These are phyloP conservation scores for Bhutanitis thaidina DNA, from an alignment of 2,888 invertebrate species.

Conservation along the genomic window DNA sequence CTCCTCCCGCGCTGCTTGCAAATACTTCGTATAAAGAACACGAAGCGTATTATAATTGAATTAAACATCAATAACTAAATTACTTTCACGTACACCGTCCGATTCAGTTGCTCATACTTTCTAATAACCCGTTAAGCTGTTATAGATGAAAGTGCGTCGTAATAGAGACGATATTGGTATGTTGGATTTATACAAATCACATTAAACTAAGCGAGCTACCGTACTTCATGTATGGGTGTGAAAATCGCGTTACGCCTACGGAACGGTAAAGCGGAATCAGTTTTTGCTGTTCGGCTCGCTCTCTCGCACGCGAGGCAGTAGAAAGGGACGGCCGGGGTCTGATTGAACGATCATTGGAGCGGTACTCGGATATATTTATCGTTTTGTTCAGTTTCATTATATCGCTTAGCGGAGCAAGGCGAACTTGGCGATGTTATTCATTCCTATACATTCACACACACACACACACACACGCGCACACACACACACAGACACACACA, in stretches of 20 bases:
- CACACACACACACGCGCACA: too few relatives aligned
- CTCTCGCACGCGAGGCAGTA: slow-evolving; percentile 19
- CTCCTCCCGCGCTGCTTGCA: too few relatives aligned
- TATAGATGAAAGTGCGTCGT: neutral
- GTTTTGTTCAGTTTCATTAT: slow-evolving; percentile 33
- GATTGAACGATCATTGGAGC: slow-evolving; percentile 31
- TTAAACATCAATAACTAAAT: slow-evolving; percentile 5
- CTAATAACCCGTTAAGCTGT: neutral
- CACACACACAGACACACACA: too few relatives aligned
- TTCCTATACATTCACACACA: slow-evolving; percentile 20
- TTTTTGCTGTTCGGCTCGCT: slow-evolving; percentile 24
- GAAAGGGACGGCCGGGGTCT: slow-evolving; percentile 24
- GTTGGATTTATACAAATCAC: slow-evolving; percentile 12
- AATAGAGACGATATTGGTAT: slow-evolving; percentile 12
- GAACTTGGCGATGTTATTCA: slow-evolving; percentile 23
- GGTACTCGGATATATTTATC: slow-evolving; percentile 30
- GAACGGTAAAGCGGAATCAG: slow-evolving; percentile 18
- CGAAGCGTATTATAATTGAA: too few relatives aligned
- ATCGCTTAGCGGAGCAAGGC: slow-evolving; percentile 29
- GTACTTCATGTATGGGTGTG: slow-evolving; percentile 28
- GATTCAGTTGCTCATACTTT: slow-evolving; percentile 2
- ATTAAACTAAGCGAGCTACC: slow-evolving; percentile 22
- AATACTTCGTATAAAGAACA: too few relatives aligned
- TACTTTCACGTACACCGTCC: neutral
- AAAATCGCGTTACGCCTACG: slow-evolving; percentile 32